Evolutionary conservation across 2,113 vertebrate genomes (phyloP).

Genomic region (Carassius gibelio): DNA sequence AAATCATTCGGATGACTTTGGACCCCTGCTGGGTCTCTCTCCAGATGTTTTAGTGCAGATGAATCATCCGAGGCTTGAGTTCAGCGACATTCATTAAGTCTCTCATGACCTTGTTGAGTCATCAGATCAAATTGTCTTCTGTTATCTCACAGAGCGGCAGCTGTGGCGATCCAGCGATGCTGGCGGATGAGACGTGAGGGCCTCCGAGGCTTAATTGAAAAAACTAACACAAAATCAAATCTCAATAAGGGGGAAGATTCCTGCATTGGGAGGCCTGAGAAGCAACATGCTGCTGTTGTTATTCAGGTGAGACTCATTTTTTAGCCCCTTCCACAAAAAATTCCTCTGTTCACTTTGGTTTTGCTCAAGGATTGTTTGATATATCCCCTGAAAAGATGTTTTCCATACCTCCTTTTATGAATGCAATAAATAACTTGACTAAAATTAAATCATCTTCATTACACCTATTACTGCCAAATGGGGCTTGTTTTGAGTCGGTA

Average conservation of each 20-base stretch:
- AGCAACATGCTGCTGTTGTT: constrained; percentile 75
- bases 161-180: constrained; percentile 73
- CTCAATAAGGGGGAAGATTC: constrained; percentile 35
- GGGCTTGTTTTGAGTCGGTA: constrained; percentile 35
- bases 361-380: constrained; percentile 13
- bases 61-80: constrained; percentile 55
- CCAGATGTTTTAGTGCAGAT: constrained; percentile 67
- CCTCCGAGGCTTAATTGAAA: constrained; percentile 58
- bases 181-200: constrained; percentile 71
- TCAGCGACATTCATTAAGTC: constrained; percentile 25
- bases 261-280: constrained; percentile 34
- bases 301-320: constrained; percentile 84
- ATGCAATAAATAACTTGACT: constrained; percentile 38
- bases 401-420: constrained; percentile 38
- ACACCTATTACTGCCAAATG: constrained; percentile 36
- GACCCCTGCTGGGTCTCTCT: constrained; percentile 49
- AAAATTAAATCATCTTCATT: constrained; percentile 52
- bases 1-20: constrained; percentile 56
- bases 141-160: constrained; percentile 67
- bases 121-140: constrained; percentile 41
- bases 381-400: constrained; percentile 15
- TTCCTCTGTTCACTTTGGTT: neutral
- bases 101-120: constrained; percentile 24
- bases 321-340: neutral
- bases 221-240: constrained; percentile 63